Evolutionary conservation across 2,888 invertebrate species (phyloP).

Genomic region (Cremastinae sp.): DNA sequence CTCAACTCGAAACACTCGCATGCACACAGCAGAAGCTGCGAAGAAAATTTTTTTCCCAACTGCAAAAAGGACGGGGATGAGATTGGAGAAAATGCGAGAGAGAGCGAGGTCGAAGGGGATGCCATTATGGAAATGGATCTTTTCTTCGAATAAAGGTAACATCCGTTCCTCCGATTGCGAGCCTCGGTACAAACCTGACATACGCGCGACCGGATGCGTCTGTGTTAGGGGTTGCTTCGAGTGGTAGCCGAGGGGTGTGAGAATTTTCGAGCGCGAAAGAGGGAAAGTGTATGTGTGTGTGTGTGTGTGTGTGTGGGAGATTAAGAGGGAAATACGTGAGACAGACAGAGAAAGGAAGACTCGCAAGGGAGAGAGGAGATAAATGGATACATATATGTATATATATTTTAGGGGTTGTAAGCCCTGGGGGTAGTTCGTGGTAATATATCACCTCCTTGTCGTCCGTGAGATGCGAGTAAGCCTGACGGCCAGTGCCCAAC

Average conservation of each 20-base stretch:
- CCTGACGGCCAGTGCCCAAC: slow-evolving; percentile 75
- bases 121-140: slow-evolving; percentile 79
- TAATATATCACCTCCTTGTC: slow-evolving; percentile 79
- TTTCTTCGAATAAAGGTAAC: slow-evolving; percentile 75
- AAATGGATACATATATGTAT: slow-evolving; percentile 42
- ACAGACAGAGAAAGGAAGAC: slow-evolving; percentile 41
- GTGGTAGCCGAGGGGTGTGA: slow-evolving; percentile 57
- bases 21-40: too few relatives aligned
- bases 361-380: slow-evolving; percentile 37
- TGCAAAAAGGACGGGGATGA: neutral
- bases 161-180: slow-evolving; percentile 65
- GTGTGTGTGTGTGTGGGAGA: slow-evolving; percentile 48
- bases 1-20: too few relatives aligned
- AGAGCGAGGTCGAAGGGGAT: slow-evolving; percentile 71
- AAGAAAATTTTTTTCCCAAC: too few relatives aligned
- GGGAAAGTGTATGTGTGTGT: slow-evolving; percentile 25
- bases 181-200: slow-evolving; percentile 28
- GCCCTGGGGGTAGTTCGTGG: slow-evolving; percentile 71
- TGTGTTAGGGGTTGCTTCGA: slow-evolving; percentile 62
- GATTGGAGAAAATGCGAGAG: slow-evolving; percentile 54
- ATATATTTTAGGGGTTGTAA: slow-evolving; percentile 21
- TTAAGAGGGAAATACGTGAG: slow-evolving; percentile 9
- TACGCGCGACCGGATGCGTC: neutral
- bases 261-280: slow-evolving; percentile 27
- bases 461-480: slow-evolving; percentile 77